Percentiles rank a stretch among this genome's conserved stretches.
These are phyloP conservation scores for Dipodomys ordii DNA, from an alignment of 2,113 vertebrate species.

Conservation along the genomic window DNA sequence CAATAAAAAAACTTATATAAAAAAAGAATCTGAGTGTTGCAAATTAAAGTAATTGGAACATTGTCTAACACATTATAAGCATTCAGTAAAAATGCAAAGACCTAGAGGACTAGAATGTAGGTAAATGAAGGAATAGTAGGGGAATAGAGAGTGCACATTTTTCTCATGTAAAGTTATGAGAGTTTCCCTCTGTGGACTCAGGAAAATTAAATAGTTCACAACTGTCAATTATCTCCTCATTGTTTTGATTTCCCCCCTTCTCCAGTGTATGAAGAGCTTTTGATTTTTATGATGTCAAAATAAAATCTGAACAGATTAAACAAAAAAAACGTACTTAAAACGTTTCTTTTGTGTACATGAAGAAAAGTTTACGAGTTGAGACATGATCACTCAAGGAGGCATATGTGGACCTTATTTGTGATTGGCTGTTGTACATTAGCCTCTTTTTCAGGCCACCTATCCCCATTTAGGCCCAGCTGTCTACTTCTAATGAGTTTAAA, in stretches of 20 bases:
- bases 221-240: background rate
- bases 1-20: too few relatives aligned
- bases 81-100: background rate
- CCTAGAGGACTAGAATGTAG: background rate
- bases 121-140: background rate
- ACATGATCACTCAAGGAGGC: background rate
- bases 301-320: conserved; percentile 3
- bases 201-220: conserved; percentile 42
- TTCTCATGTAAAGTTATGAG: background rate
- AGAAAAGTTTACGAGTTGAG: background rate
- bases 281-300: conserved; percentile 20
- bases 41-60: background rate
- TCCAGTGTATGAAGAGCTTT: background rate
- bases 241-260: background rate
- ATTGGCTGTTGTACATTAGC: background rate
- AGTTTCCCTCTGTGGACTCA: conserved; percentile 16
- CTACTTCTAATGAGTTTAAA: background rate
- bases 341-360: background rate
- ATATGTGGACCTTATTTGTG: background rate
- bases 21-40: background rate
- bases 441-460: background rate
- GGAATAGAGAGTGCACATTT: background rate
- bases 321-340: background rate
- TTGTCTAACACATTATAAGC: background rate
- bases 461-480: background rate